phyloP scores from a whole-genome alignment of 2,888 invertebrate species.

The Calliphora vomitoria region DNA sequence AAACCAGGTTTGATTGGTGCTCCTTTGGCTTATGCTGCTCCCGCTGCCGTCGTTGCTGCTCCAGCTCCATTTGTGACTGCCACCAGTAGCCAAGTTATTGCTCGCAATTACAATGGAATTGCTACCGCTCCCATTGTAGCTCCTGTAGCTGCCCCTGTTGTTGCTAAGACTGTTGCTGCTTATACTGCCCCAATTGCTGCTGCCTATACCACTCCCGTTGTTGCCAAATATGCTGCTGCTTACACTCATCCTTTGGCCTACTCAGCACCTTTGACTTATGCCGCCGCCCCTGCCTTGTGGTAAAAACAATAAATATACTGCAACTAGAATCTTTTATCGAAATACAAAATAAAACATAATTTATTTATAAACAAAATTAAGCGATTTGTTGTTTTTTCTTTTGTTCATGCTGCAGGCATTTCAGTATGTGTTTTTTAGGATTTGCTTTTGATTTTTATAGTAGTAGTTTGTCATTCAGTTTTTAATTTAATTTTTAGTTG shows the following conservation, averaged over 20 bases:
- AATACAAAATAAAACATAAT: too few relatives aligned
- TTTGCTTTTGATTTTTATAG: too few relatives aligned
- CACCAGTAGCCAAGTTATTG: slow-evolving; percentile 71
- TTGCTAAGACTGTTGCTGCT: slow-evolving; percentile 27
- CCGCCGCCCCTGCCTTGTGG: slow-evolving; percentile 37
- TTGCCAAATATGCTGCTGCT: slow-evolving; percentile 40
- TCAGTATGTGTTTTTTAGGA: too few relatives aligned
- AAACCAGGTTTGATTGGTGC: slow-evolving; percentile 75
- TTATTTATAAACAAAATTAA: too few relatives aligned
- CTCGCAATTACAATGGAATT: slow-evolving; percentile 73
- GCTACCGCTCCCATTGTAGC: slow-evolving; percentile 70
- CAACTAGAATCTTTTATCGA: too few relatives aligned
- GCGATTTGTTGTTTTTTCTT: too few relatives aligned
- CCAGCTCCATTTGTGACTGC: slow-evolving; percentile 63
- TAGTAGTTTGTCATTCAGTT: too few relatives aligned
- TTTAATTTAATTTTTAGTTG: too few relatives aligned
- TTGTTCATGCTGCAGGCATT: too few relatives aligned
- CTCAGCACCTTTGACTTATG: slow-evolving; percentile 36
- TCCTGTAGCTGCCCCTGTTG: slow-evolving; percentile 45
- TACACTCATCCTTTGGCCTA: slow-evolving; percentile 21
- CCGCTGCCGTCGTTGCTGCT: slow-evolving; percentile 72
- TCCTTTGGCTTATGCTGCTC: slow-evolving; percentile 76
- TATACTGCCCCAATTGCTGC: slow-evolving; percentile 26
- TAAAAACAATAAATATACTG: neutral
- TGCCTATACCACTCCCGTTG: slow-evolving; percentile 10